A percentile compares a stretch with the other conserved stretches of the same genome.
These are phyloP conservation scores for Euclidia mi DNA, from an alignment of 2,888 invertebrate species.

Conservation along the genomic window DNA sequence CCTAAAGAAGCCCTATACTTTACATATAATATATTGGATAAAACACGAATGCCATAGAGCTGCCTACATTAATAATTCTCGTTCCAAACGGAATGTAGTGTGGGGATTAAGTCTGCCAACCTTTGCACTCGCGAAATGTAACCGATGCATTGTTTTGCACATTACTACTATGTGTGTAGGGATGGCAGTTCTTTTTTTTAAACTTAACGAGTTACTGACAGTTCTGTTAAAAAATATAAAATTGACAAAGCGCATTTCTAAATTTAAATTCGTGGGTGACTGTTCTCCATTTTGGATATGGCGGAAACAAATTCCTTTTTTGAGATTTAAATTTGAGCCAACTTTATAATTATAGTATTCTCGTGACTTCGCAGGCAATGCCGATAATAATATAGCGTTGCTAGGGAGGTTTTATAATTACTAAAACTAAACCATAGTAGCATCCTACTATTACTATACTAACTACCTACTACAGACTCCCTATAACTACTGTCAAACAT, in stretches of 20 bases:
- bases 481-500: no score
- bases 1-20: neutral
- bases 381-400: no score
- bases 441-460: neutral
- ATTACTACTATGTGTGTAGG: constrained; percentile 29
- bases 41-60: constrained; percentile 30
- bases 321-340: neutral
- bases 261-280: no score
- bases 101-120: constrained; percentile 52
- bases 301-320: neutral
- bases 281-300: no score
- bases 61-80: constrained; percentile 47
- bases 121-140: constrained; percentile 57
- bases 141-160: constrained; percentile 53
- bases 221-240: no score
- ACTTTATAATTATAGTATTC: no score
- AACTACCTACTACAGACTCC: no score
- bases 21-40: constrained; percentile 5
- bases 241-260: no score
- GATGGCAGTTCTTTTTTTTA: constrained; percentile 20
- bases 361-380: no score
- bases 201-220: no score
- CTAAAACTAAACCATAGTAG: no score
- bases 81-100: constrained; percentile 48
- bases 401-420: no score